phyloP scores from a whole-genome alignment of 2,888 invertebrate genomes.

The Eupithecia pulchellata region DNA sequence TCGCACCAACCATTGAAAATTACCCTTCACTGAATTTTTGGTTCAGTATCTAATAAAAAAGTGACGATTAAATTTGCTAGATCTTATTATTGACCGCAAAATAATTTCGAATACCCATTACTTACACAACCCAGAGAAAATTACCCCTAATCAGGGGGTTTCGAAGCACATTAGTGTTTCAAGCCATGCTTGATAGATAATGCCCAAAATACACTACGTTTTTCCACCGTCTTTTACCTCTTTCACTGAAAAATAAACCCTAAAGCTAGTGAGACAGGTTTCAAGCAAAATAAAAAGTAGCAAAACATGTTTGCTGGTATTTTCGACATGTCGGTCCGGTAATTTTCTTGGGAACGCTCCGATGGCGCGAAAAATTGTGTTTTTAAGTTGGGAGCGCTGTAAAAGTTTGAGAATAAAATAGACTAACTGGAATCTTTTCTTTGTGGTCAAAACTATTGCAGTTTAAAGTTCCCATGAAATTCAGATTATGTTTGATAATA shows the following conservation, averaged over 20 bases:
- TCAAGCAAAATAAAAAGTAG: conserved; percentile 35
- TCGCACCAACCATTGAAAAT: no score
- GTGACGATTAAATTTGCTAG: no score
- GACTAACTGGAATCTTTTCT: not conserved
- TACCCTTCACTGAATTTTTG: no score
- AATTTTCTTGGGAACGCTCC: conserved; percentile 81
- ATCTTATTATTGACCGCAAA: conserved; percentile 20
- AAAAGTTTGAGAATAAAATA: conserved; percentile 53
- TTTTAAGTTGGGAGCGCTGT: conserved; percentile 66
- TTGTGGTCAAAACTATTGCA: not conserved
- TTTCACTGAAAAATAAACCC: conserved; percentile 48
- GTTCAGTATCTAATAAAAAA: no score
- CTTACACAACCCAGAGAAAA: conserved; percentile 57
- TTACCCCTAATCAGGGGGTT: conserved; percentile 62
- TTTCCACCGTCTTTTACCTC: conserved; percentile 24
- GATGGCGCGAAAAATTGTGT: conserved; percentile 79
- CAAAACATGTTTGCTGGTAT: conserved; percentile 61
- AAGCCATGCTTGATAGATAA: conserved; percentile 67
- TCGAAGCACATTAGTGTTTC: conserved; percentile 68
- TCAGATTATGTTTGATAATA: not conserved
- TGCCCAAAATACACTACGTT: conserved; percentile 57
- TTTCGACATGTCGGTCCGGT: conserved; percentile 67
- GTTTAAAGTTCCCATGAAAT: not conserved
- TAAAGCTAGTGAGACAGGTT: conserved; percentile 41
- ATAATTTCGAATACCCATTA: conserved; percentile 37